Evolutionary conservation across 2,888 invertebrate species (phyloP).

Genomic region (Lymantria dispar): DNA sequence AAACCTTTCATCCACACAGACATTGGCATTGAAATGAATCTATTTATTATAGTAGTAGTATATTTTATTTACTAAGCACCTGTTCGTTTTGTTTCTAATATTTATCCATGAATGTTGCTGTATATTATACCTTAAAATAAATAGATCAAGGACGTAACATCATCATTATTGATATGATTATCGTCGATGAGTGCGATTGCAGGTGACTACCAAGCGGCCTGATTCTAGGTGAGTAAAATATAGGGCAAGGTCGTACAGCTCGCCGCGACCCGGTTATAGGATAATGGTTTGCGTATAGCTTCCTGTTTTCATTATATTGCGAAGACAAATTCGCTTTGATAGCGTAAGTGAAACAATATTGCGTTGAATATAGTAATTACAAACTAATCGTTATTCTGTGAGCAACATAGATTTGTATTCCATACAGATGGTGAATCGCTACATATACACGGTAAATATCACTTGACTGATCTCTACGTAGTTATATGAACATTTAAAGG

Average conservation of each 20-base stretch:
- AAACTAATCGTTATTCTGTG: conserved; percentile 35
- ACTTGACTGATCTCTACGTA: conserved; percentile 7
- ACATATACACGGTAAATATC: conserved; percentile 8
- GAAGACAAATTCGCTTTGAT: conserved; percentile 10
- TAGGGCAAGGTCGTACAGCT: conserved; percentile 60
- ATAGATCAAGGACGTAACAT: conserved; percentile 39
- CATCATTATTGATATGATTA: conserved; percentile 41
- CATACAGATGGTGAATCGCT: conserved; percentile 18
- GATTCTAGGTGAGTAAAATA: conserved; percentile 45
- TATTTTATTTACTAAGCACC: no score
- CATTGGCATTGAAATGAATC: no score
- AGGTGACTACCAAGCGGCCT: conserved; percentile 44
- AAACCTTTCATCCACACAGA: no score
- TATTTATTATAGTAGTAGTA: no score
- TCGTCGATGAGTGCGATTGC: conserved; percentile 33
- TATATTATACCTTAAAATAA: conserved; percentile 18
- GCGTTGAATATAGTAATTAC: conserved; percentile 16
- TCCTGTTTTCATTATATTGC: conserved; percentile 8
- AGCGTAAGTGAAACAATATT: conserved; percentile 38
- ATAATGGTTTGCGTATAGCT: conserved; percentile 8
- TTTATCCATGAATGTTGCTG: conserved; percentile 8
- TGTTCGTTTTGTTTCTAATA: neutral
- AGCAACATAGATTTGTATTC: conserved; percentile 26
- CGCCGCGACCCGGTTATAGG: conserved; percentile 1
- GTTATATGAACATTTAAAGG: neutral